phyloP scores from a whole-genome alignment of 2,797 vertebrate species.

The Bradypodion ventrale region DNA sequence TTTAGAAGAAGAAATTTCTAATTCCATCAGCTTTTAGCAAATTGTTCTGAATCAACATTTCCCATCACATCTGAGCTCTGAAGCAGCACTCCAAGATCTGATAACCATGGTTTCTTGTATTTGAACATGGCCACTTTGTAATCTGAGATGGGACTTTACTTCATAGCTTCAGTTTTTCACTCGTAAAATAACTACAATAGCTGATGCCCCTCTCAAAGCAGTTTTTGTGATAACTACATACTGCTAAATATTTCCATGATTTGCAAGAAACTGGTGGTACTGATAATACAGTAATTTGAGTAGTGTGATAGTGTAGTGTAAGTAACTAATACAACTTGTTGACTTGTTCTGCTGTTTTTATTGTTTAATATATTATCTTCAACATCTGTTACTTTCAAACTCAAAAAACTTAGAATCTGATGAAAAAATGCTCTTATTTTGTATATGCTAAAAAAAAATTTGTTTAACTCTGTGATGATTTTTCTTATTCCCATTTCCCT shows the following conservation, averaged over 20 bases:
- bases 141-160: neutral
- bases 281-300: too few relatives aligned
- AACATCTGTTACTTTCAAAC: too few relatives aligned
- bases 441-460: neutral
- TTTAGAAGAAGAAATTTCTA: neutral
- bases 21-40: neutral
- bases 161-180: neutral
- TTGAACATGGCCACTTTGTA: neutral
- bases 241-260: too few relatives aligned
- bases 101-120: neutral
- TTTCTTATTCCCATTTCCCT: constrained; percentile 41
- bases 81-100: neutral
- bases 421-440: neutral
- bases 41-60: neutral
- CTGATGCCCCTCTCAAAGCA: neutral
- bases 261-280: too few relatives aligned
- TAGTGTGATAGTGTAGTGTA: too few relatives aligned
- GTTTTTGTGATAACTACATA: neutral
- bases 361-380: neutral
- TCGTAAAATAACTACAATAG: neutral
- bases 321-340: too few relatives aligned
- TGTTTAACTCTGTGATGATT: neutral
- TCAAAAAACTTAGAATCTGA: neutral
- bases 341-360: too few relatives aligned
- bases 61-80: neutral